Conservation (phyloP, 1,140 invertebrate genomes). For the Trypoxylus dichotomus region DNA sequence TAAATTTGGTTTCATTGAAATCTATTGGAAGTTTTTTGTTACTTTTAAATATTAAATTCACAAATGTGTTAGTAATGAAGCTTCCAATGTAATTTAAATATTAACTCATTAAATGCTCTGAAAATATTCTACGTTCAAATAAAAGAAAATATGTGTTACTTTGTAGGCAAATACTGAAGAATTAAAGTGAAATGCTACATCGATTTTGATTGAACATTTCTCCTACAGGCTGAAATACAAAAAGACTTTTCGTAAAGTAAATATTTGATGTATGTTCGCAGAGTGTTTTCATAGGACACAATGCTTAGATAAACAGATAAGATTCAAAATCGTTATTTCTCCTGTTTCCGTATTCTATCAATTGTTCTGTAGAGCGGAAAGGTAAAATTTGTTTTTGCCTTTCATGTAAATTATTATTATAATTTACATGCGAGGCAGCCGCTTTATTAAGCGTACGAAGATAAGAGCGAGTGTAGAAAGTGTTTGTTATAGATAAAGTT, state of each 20-base stretch:
- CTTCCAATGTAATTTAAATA: no score
- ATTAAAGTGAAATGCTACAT: neutral
- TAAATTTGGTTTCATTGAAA: no score
- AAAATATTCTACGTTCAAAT: no score
- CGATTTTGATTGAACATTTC: neutral
- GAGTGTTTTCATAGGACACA: slow-evolving; percentile 8
- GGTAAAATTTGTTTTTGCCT: neutral
- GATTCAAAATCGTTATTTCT: neutral
- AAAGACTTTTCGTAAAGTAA: neutral
- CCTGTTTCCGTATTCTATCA: neutral
- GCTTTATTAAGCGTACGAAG: no score
- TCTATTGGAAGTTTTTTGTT: no score
- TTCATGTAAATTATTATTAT: neutral
- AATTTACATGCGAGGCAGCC: no score
- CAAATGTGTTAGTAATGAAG: no score
- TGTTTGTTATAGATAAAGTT: no score
- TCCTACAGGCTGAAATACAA: neutral
- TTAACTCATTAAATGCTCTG: no score
- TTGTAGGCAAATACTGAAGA: neutral
- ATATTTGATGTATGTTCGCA: slow-evolving; percentile 8
- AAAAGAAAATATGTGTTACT: neutral
- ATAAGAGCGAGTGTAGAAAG: no score
- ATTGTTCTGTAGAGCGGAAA: neutral
- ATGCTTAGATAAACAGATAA: slow-evolving; percentile 20
- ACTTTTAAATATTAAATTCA: no score